These are phyloP conservation scores for Echinometra lucunter DNA, from an alignment of 53 echinoderm and acorn worm genomes.

Conservation along the genomic window DNA sequence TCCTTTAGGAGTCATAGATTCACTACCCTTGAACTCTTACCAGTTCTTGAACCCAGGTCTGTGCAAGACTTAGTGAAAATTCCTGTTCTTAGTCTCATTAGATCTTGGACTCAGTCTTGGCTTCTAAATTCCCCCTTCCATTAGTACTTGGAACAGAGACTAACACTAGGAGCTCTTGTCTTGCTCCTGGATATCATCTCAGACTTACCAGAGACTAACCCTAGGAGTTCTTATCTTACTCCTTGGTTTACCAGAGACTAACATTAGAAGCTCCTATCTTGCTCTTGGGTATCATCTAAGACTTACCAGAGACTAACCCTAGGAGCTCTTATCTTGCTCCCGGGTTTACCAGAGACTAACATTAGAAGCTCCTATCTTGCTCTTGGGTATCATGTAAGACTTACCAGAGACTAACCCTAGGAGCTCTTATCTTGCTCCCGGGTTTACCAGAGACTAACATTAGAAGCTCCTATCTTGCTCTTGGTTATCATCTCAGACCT, in stretches of 20 bases:
- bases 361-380: neutral
- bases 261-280: neutral
- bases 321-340: constrained; percentile 89
- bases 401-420: no score
- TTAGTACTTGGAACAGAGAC: no score
- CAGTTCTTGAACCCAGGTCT: no score
- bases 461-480: constrained; percentile 90
- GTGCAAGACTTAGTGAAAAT: no score
- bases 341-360: constrained; percentile 76
- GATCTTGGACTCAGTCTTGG: no score
- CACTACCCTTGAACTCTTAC: no score
- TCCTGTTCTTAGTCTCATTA: no score
- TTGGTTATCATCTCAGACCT: constrained; percentile 42
- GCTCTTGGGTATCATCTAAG: neutral
- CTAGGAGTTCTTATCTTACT: constrained; percentile 91
- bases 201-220: constrained; percentile 81
- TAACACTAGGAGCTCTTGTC: no score
- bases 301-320: constrained; percentile 86
- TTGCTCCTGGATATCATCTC: neutral
- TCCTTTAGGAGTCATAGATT: no score
- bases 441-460: constrained; percentile 83
- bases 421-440: neutral
- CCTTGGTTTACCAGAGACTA: constrained; percentile 77
- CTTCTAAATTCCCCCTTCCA: no score
- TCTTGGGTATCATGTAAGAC: neutral